Evolutionary conservation across 35 echinoderm and acorn worm genomes (phyloP), one percentile per base, ranked within the genome.

Genomic region (Ophioderma brevispina): DNA sequence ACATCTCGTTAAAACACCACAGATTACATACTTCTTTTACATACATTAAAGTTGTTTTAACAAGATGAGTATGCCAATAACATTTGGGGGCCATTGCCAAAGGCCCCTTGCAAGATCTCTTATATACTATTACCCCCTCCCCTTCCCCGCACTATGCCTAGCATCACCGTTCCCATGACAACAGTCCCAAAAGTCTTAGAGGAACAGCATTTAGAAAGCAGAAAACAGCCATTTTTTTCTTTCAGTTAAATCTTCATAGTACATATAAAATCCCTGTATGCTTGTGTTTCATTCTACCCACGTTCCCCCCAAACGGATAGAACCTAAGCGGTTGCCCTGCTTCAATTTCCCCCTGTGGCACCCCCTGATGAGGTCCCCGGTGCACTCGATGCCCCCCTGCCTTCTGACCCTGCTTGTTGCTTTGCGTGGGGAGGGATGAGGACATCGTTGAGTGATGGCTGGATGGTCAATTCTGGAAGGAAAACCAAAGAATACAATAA

Each of bases 381-480:
- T 70, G 52, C 63, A 10, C 82, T 30, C 0, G 40, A 79, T 30
- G 91, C 80, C 46, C 86, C 78, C 59, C 75, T 75, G 37, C 85
- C 55, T 76, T 85, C 41, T 37, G 78, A 78, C 38, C 84, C 82
- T 82, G 94, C 76, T 37, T 95, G 85, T 80, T 92, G 85, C 76
- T 89, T 79, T 40, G 82, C 86, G 36, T 92, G 87, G 33, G 91
- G 87, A 41, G 94, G 94, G 78, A 96, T 78, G 55, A 96, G 87
- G 38, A 85, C 80, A 18, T 82, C 56, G 35, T 92, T 88, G 32
- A 96, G 91, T 18, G 94, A 85, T 39, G 86, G 90, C 81, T 96
- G 87, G 64, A 92, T 92, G 25, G 90, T 87, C 78, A 96, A 85
- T 88, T 96, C 94, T 96, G 90, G 28, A 64, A 25, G 87, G 0